Evolutionary conservation across 2,797 vertebrate genomes (phyloP).

Genomic region (Nyctalus aviator): DNA sequence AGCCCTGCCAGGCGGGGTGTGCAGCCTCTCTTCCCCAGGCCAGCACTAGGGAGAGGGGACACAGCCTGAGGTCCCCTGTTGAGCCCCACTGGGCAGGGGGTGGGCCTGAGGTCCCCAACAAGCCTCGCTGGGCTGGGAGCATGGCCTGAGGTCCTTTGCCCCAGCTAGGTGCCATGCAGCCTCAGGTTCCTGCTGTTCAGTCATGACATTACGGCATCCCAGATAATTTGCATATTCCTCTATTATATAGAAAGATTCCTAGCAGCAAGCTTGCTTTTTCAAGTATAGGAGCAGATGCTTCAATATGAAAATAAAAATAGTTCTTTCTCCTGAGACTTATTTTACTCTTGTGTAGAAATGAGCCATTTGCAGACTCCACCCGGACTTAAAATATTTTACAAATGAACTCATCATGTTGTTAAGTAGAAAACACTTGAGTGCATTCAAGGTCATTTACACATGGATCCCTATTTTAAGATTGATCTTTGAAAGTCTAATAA

Average conservation of each 20-base stretch:
- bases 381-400: constrained; percentile 24
- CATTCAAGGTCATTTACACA: not conserved
- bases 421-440: not conserved
- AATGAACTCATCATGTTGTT: not conserved
- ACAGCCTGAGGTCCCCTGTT: too few relatives aligned
- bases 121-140: too few relatives aligned
- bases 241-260: not conserved
- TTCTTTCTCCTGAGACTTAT: not conserved
- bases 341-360: not conserved
- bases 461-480: not conserved
- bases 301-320: constrained; percentile 31
- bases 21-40: too few relatives aligned
- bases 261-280: not conserved
- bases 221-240: too few relatives aligned
- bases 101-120: too few relatives aligned
- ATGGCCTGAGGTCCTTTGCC: too few relatives aligned
- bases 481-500: not conserved
- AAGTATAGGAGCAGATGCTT: not conserved
- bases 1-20: too few relatives aligned
- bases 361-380: not conserved
- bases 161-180: too few relatives aligned
- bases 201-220: too few relatives aligned
- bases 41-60: too few relatives aligned
- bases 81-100: too few relatives aligned
- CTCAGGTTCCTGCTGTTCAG: too few relatives aligned